Evolutionary conservation across 1,140 invertebrate species (phyloP).

Genomic region (Dinothrombium tinctorium): DNA sequence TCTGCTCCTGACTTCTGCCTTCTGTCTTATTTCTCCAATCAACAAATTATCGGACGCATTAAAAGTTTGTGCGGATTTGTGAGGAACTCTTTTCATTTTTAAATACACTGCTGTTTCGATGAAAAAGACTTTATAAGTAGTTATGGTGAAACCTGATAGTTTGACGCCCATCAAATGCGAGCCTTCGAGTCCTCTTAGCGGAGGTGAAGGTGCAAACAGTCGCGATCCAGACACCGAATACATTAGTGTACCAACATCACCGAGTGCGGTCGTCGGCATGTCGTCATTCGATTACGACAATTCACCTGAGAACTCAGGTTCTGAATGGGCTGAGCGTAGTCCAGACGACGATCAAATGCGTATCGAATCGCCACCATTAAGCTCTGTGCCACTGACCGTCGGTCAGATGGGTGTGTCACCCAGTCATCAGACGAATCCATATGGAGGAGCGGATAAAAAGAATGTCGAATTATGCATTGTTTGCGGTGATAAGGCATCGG

Average conservation of each 20-base stretch:
- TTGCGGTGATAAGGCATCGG: conserved; percentile 18
- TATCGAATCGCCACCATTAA: conserved; percentile 1
- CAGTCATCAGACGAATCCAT: not conserved
- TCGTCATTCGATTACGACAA: conserved; percentile 11
- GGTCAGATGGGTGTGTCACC: not conserved
- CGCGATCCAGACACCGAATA: conserved; percentile 10
- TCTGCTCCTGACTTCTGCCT: too few relatives aligned
- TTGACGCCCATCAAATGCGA: conserved; percentile 9
- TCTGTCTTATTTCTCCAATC: too few relatives aligned
- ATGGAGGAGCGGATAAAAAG: conserved; percentile 1
- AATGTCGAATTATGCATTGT: conserved; percentile 36
- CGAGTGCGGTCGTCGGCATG: conserved; percentile 11
- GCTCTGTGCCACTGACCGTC: not conserved
- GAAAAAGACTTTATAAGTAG: not conserved
- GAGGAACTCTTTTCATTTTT: not conserved
- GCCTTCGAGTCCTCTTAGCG: conserved; percentile 9
- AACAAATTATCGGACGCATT: too few relatives aligned
- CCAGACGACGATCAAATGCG: conserved; percentile 5
- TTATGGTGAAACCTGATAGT: conserved; percentile 4
- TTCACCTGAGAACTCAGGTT: conserved; percentile 11
- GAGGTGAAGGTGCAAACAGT: conserved; percentile 7
- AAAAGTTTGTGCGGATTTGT: too few relatives aligned
- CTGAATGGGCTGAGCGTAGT: conserved; percentile 9
- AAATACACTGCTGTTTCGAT: not conserved
- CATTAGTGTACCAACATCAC: conserved; percentile 12